Base-by-base conservation (phyloP, 2,888 invertebrate species). In the Lamproptera curius region DNA sequence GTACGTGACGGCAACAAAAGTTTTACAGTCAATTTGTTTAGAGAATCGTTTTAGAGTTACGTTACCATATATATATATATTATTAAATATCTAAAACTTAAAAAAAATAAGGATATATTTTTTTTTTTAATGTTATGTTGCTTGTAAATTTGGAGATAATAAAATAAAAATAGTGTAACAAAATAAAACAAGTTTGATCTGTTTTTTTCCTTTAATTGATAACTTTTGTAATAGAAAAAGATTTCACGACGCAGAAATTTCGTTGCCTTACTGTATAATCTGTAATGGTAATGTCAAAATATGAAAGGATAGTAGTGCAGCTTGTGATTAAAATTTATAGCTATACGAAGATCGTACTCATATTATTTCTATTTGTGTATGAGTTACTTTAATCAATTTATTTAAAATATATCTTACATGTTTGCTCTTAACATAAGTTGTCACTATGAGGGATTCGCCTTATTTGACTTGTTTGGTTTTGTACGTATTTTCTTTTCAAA, bases 401-500 rank as follows among this genome's bases (percentile, higher is more conserved):
- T 55, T 58, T 50, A 55, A 58, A 53, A 68, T 10, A 47, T 58
- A 56, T 53, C 67, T 72, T 77, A 65, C 69, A 79, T 80, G 78
- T 71, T 63, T 74, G 62, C 68, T 67, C 68, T 65, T 57, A 60
- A 62, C 58, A 58, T 61, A 58, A 68, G 63, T 67, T 55, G 70
- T 61, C 70, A 88, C 81, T 79, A 90, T 89, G 88, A 82, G 87
- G 76, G 89, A 89, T 64, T 85, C 86, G 62, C 88, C 89, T 70
- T 89, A 89, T 76, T 73, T 90, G 70, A 87, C 86, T 68, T 90
- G 90, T 85, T 89, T 92, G 79, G 89, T 91, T 67, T 77, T 93
- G 65, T 93, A 93, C 74, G 89, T 93, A 70, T 89, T 93, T 74
- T 92, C 92, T 58, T 90, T 93, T 71, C 91, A 93, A 83, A 90